Percentiles rank a stretch among this genome's conserved stretches.
phyloP scores from a whole-genome alignment of 2,888 invertebrate genomes.

The Chloromyia formosa region DNA sequence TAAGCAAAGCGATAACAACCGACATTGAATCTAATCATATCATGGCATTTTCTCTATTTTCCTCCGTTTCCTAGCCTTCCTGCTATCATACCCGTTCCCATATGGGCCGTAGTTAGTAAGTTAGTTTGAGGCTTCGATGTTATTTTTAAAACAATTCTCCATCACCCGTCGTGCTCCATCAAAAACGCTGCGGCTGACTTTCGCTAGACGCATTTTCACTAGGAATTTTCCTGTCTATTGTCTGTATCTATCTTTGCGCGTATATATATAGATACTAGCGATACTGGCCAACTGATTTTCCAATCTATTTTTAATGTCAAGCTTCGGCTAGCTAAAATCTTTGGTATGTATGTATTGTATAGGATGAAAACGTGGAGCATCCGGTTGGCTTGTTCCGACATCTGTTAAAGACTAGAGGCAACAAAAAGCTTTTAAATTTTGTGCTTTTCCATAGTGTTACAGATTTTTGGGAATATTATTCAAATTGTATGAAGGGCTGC shows the following conservation, averaged over 20 bases:
- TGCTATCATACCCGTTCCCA: not conserved
- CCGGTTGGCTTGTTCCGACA: not conserved
- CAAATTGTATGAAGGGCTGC: too few relatives aligned
- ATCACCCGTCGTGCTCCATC: not conserved
- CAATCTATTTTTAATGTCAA: not conserved
- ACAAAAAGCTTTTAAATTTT: too few relatives aligned
- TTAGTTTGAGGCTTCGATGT: not conserved
- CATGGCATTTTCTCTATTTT: slow-evolving; percentile 7
- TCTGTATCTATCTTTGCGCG: too few relatives aligned
- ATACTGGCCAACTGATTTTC: not conserved
- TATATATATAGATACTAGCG: too few relatives aligned
- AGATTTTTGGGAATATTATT: too few relatives aligned
- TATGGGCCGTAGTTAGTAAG: not conserved
- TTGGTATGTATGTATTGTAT: not conserved
- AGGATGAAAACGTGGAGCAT: not conserved
- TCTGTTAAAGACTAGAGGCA: not conserved
- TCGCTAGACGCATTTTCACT: too few relatives aligned
- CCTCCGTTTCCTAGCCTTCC: not conserved
- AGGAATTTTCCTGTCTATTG: too few relatives aligned
- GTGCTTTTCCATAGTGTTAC: too few relatives aligned
- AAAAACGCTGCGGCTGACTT: not conserved
- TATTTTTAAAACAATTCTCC: not conserved
- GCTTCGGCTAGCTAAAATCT: not conserved
- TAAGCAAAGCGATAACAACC: slow-evolving; percentile 6
- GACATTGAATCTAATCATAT: slow-evolving; percentile 30